Conservation (phyloP, 2,113 vertebrate genomes). For the Neolamprologus modestus region DNA sequence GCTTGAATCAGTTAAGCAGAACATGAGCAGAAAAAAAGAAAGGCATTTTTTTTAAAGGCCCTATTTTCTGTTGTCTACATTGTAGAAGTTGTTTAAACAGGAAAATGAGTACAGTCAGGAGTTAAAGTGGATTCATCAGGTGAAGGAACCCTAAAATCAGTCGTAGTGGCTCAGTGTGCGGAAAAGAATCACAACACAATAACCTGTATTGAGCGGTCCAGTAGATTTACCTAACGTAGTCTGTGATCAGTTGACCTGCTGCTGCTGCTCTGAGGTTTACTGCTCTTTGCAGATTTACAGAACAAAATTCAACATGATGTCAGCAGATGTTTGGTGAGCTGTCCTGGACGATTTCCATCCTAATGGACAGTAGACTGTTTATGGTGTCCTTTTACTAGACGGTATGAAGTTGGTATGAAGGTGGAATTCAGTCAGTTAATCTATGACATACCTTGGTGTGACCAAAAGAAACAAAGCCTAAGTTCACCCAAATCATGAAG, state of each 20-base stretch:
- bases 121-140: background rate
- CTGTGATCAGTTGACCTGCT: background rate
- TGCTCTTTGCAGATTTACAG: background rate
- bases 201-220: background rate
- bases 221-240: background rate
- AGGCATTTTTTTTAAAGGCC: background rate
- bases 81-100: background rate
- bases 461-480: background rate
- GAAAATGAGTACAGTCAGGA: background rate
- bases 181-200: background rate
- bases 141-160: background rate
- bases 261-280: background rate
- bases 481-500: background rate
- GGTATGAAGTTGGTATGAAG: background rate
- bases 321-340: background rate
- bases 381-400: background rate
- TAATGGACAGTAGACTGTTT: background rate
- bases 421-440: background rate
- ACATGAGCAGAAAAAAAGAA: background rate
- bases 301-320: background rate
- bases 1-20: background rate
- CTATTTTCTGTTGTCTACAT: background rate
- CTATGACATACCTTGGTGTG: background rate
- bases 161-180: accelerated
- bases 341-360: background rate